Conservation (phyloP, 2,797 vertebrate species). For the Lagocephalus sceleratus region DNA sequence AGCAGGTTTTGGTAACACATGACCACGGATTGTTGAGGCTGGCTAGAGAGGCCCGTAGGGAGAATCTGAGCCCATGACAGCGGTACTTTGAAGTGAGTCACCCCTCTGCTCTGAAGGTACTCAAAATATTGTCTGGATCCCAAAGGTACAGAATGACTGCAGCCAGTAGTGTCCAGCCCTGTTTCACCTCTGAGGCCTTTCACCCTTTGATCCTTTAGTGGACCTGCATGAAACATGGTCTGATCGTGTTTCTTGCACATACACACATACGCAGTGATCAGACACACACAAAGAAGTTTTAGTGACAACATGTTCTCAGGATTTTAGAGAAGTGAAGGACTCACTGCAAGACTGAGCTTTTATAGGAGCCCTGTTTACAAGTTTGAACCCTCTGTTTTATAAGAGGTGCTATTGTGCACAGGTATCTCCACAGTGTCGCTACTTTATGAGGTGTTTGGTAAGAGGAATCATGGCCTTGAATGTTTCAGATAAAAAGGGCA, state of each 20-base stretch:
- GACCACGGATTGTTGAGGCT: conserved; percentile 53
- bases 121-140: conserved; percentile 64
- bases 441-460: conserved; percentile 19
- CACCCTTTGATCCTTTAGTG: conserved; percentile 42
- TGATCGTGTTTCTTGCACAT: conserved; percentile 18
- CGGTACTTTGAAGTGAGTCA: conserved; percentile 80
- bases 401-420: background rate
- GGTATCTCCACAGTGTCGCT: background rate
- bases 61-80: conserved; percentile 76
- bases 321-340: conserved; percentile 1
- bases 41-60: conserved; percentile 51
- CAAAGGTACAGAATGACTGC: conserved; percentile 53
- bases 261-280: conserved; percentile 24
- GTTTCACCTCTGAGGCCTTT: background rate
- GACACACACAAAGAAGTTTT: conserved; percentile 30
- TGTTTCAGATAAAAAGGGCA: conserved; percentile 14
- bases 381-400: conserved; percentile 24
- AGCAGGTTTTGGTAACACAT: conserved; percentile 79
- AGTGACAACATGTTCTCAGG: conserved; percentile 19
- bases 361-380: conserved; percentile 15
- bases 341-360: background rate
- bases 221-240: conserved; percentile 71
- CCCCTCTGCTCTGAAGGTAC: conserved; percentile 56
- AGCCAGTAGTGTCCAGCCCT: conserved; percentile 45
- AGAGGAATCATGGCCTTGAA: conserved; percentile 15